Evolutionary conservation across 2,888 invertebrate genomes (phyloP).

Genomic region (Andrena fulva): DNA sequence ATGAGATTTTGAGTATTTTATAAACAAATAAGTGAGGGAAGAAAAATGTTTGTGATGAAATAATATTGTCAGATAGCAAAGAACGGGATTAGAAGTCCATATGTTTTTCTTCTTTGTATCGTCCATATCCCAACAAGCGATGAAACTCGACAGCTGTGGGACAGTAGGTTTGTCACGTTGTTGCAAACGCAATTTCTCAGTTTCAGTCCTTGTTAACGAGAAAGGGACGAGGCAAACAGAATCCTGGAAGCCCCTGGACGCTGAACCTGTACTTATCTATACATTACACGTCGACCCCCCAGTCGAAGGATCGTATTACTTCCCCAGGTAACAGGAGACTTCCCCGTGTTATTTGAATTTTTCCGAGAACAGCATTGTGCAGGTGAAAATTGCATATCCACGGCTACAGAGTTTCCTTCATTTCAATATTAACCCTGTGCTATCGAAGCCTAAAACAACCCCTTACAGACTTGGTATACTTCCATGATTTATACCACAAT

Average conservation of each 20-base stretch:
- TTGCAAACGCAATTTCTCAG: conserved; percentile 22
- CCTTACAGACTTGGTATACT: not conserved
- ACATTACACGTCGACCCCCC: conserved; percentile 52
- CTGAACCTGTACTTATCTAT: conserved; percentile 56
- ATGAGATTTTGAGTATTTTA: no score
- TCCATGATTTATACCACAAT: not conserved
- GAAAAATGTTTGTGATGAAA: not conserved
- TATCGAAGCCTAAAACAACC: not conserved
- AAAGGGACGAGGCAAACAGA: conserved; percentile 47
- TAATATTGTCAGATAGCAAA: not conserved
- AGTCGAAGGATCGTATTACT: conserved; percentile 54
- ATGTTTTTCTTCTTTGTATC: not conserved
- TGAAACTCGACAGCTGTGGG: conserved; percentile 8
- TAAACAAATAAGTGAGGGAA: no score
- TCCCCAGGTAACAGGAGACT: conserved; percentile 50
- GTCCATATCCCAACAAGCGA: not conserved
- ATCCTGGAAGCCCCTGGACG: conserved; percentile 59
- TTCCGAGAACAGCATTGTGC: not conserved
- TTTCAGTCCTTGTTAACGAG: conserved; percentile 23
- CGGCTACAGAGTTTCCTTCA: not conserved
- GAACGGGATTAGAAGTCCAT: not conserved
- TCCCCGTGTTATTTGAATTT: conserved; percentile 39
- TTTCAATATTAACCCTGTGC: conserved; percentile 7
- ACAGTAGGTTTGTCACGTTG: conserved; percentile 14
- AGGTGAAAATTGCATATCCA: conserved; percentile 8